Conservation (phyloP, 2,797 vertebrate genomes). For the Microchirus variegatus region DNA sequence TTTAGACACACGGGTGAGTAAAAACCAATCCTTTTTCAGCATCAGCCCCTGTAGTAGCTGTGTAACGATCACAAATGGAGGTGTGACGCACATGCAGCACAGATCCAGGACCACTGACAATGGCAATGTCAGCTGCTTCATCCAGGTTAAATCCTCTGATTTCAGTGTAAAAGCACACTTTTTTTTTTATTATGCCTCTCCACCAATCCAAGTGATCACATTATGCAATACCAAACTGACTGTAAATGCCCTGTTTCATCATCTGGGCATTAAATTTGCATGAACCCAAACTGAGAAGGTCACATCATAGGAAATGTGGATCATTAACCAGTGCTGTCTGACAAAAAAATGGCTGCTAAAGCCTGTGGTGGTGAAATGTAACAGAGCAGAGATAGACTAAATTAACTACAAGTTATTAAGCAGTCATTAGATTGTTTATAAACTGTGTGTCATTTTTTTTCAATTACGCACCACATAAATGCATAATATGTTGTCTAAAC, state of each 20-base stretch:
- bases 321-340: slow-evolving; percentile 1
- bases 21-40: slow-evolving; percentile 8
- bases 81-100: slow-evolving; percentile 2
- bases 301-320: slow-evolving; percentile 34
- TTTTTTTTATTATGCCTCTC: slow-evolving; percentile 38
- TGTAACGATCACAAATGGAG: slow-evolving; percentile 18
- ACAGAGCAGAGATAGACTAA: neutral
- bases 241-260: slow-evolving; percentile 64
- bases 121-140: no score
- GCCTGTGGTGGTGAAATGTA: slow-evolving; percentile 21
- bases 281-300: slow-evolving; percentile 56
- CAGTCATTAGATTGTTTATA: no score
- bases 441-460: no score
- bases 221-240: slow-evolving; percentile 60
- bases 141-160: no score
- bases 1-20: neutral
- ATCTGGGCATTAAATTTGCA: slow-evolving; percentile 60
- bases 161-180: slow-evolving; percentile 45
- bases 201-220: slow-evolving; percentile 52
- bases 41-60: slow-evolving; percentile 1
- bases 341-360: slow-evolving; percentile 39
- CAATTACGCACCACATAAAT: no score
- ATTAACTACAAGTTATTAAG: no score
- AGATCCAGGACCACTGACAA: no score
- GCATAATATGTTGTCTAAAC: no score